phyloP scores from a whole-genome alignment of 1,140 invertebrate genomes.

The Eubasilissa regina region DNA sequence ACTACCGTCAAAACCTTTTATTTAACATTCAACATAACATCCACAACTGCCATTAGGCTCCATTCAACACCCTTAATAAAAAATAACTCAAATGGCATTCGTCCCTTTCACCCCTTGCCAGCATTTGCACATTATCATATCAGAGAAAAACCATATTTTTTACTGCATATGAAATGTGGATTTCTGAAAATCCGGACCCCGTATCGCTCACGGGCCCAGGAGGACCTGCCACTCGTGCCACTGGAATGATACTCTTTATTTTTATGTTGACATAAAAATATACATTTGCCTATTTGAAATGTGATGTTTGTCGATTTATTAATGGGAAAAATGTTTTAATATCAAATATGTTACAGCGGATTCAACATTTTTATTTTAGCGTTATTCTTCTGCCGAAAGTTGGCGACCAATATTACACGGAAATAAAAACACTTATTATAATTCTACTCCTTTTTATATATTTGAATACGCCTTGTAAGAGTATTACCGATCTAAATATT shows the following conservation, averaged over 20 bases:
- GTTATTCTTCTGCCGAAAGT: too few species aligned
- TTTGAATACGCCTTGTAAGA: too few species aligned
- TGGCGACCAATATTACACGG: too few species aligned
- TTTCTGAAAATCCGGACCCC: constrained; percentile 48
- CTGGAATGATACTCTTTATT: constrained; percentile 38
- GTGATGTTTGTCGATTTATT: not conserved
- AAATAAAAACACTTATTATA: too few species aligned
- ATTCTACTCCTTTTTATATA: too few species aligned
- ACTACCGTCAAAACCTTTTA: too few species aligned
- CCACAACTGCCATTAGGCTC: not conserved
- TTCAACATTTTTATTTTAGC: too few species aligned
- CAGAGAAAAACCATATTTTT: constrained; percentile 32
- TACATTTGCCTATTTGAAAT: not conserved
- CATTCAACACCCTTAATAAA: constrained; percentile 19
- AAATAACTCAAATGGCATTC: not conserved
- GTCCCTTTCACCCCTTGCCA: constrained; percentile 21
- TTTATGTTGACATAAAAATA: constrained; percentile 28
- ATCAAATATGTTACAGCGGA: too few species aligned
- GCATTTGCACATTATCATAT: constrained; percentile 46
- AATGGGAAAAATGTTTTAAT: too few species aligned
- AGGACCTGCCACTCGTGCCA: not conserved
- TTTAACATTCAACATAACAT: too few species aligned
- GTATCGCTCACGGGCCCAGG: too few species aligned
- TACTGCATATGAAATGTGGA: constrained; percentile 57
- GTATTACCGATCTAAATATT: too few species aligned